Conservation (phyloP, 1,140 invertebrate genomes). For the Pseudomyrmex sp. region DNA sequence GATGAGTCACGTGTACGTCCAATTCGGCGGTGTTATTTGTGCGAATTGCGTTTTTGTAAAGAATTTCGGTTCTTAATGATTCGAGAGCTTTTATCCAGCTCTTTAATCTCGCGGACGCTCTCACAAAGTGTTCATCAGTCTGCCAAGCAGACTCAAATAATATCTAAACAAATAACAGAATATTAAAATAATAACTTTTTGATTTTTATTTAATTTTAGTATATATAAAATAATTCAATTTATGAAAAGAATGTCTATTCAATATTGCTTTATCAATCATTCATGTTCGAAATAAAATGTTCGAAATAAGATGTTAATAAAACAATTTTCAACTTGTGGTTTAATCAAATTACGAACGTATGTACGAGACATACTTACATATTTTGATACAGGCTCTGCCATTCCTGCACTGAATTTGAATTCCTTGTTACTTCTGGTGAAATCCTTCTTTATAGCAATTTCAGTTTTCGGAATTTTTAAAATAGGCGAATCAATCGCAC, state of each 20-base stretch:
- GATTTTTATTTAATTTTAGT: constrained; percentile 34
- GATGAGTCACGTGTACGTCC: constrained; percentile 69
- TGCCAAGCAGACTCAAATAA: constrained; percentile 86
- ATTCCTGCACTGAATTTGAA: constrained; percentile 81
- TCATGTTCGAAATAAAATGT: too few relatives aligned
- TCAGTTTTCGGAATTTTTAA: constrained; percentile 88
- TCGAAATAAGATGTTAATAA: background rate
- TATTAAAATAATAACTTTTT: background rate
- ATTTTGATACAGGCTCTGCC: constrained; percentile 62
- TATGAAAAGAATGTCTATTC: too few relatives aligned
- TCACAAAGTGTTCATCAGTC: constrained; percentile 82
- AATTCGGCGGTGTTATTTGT: constrained; percentile 71
- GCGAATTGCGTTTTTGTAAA: constrained; percentile 80
- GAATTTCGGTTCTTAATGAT: constrained; percentile 82
- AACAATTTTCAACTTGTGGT: background rate
- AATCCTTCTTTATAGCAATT: constrained; percentile 88
- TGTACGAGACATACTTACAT: constrained; percentile 58
- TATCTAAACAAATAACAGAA: constrained; percentile 73
- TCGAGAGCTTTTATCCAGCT: constrained; percentile 85
- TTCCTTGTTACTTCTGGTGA: constrained; percentile 87
- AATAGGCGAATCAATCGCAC: constrained; percentile 87
- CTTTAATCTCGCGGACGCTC: constrained; percentile 83
- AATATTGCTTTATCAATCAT: too few relatives aligned
- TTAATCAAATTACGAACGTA: constrained; percentile 2
- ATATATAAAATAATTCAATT: constrained; percentile 7